phyloP scores from a whole-genome alignment of 2,113 vertebrate genomes.

The Corvus cornix region DNA sequence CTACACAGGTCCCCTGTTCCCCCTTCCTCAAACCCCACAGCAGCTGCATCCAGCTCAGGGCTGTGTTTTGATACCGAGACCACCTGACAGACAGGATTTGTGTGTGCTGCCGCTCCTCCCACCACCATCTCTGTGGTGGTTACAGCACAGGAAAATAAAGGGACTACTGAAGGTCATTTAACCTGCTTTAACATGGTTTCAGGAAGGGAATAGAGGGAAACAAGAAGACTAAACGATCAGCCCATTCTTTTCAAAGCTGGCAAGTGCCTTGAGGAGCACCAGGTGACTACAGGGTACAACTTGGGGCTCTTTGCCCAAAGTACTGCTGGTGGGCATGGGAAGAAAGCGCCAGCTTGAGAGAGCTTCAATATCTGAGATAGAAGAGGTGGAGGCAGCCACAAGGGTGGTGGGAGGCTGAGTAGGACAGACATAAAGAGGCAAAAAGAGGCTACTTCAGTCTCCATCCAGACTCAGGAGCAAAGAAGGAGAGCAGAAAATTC shows the following conservation, averaged over 20 bases:
- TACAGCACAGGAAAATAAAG: background rate
- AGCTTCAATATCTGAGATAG: background rate
- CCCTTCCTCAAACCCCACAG: background rate
- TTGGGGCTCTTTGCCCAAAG: background rate
- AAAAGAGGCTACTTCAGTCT: background rate
- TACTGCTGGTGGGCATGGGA: background rate
- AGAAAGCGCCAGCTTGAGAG: background rate
- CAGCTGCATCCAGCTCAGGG: background rate
- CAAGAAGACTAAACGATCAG: background rate
- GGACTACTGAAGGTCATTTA: background rate
- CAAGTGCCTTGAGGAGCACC: background rate
- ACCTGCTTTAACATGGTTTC: background rate
- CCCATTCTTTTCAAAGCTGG: background rate
- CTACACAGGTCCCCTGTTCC: background rate
- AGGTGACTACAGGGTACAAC: background rate
- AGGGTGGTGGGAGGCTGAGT: background rate
- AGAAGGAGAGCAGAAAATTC: background rate
- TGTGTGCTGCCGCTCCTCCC: background rate
- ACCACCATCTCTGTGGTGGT: background rate
- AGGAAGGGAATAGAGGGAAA: background rate
- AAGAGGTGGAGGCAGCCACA: background rate
- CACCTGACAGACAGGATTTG: accelerated
- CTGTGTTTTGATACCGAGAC: background rate
- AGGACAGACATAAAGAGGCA: background rate
- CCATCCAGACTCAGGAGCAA: background rate